Conservation (phyloP, 1,140 invertebrate genomes). For the Manduca sexta region DNA sequence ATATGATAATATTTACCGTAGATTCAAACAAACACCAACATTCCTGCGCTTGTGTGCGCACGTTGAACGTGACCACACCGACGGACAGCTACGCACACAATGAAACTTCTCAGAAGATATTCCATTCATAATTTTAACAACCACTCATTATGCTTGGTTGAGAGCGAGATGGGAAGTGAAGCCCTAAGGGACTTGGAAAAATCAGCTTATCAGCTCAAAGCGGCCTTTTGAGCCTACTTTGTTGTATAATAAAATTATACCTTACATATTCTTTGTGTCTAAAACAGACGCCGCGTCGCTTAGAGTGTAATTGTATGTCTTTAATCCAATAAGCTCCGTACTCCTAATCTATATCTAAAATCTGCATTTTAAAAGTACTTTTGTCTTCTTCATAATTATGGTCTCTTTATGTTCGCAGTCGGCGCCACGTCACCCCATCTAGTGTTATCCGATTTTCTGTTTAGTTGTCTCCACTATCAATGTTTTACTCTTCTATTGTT, state of each 20-base stretch:
- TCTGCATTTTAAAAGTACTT: not conserved
- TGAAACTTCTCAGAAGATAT: conserved; percentile 34
- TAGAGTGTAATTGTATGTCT: no score
- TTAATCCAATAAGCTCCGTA: no score
- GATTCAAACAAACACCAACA: no score
- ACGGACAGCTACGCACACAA: conserved; percentile 25
- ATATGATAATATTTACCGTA: no score
- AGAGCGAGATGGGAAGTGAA: conserved; percentile 27
- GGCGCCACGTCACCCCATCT: no score
- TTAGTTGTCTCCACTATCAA: no score
- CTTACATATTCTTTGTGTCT: conserved; percentile 1
- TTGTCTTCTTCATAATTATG: not conserved
- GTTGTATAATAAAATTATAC: conserved; percentile 3
- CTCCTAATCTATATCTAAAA: no score
- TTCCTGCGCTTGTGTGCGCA: conserved; percentile 11
- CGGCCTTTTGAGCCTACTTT: conserved; percentile 5
- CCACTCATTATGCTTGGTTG: conserved; percentile 46
- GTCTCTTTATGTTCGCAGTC: not conserved
- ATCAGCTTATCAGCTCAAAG: conserved; percentile 12
- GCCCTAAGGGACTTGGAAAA: conserved; percentile 30
- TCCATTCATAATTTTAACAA: conserved; percentile 64
- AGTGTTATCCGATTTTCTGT: no score
- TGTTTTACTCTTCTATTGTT: no score
- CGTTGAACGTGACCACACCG: conserved; percentile 11
- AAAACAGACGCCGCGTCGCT: not conserved